Base-by-base conservation (phyloP, 2,797 vertebrate genomes). In the Chrysocyon brachyurus region DNA sequence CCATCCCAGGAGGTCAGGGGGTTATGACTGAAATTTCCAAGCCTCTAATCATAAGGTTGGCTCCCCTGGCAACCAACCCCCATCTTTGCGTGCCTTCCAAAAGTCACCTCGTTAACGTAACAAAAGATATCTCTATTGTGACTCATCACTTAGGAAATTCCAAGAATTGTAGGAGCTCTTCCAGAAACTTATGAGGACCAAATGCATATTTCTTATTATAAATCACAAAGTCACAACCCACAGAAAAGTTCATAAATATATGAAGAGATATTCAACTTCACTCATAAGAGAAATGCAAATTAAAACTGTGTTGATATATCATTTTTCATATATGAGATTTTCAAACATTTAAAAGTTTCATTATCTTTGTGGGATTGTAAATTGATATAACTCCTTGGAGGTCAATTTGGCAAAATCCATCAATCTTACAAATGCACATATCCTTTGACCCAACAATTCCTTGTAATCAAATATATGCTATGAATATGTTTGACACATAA, bases 401-500 rank as follows among this genome's bases (percentile, higher is more conserved):
- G 24, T 16, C 3, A 92, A 59, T 82, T 96, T 87, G 36, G 17
- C 61, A 86, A 92, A 46, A 40, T 56, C 73, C n/a, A 63, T 70
- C 77, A 90, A 33, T 92, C 54, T 92, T 72, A 54, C 24, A 81
- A 81, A 36, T 66, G 12, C 31, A 87, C 14, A 49, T 75, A 68
- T 72, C 78, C 28, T 86, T 96, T 84, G 63, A 93, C 63, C 24
- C 64, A 86, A 59, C 2, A 73, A 79, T 66, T 12, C 11, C 16
- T 86, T 75, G 54, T 52, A 77, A 82, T 15, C 2, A 3, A 89
- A 64, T 54, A 19, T 64, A 78, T 57, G 46, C 22, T 68, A 61
- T 81, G 28, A 79, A 68, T 94, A 52, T 36, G 61, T 40, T 70
- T 93, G 19, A 90, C 63, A 79, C 12, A n/a, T 87, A n/a, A 93